Percentiles rank a stretch among this genome's conserved stretches.
phyloP scores from a whole-genome alignment of 1,140 invertebrate genomes.

The Drosophila subpulchrella region DNA sequence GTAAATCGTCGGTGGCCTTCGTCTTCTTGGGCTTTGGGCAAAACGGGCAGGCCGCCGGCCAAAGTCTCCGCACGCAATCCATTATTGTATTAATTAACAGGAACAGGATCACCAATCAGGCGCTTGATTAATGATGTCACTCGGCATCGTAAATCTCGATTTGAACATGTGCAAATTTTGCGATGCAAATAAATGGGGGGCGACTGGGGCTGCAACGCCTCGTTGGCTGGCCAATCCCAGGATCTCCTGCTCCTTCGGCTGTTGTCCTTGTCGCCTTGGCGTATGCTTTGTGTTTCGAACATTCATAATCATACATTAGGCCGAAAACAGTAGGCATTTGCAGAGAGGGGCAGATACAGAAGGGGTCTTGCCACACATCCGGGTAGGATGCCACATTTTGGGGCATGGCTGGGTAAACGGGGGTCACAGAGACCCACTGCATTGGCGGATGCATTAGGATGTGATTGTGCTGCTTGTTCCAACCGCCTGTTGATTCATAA shows the following conservation, averaged over 20 bases:
- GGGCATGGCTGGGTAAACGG: background rate
- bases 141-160: slow-evolving; percentile 84
- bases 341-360: background rate
- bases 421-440: slow-evolving; percentile 2
- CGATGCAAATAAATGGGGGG: slow-evolving; percentile 75
- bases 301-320: slow-evolving; percentile 78
- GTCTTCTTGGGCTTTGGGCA: slow-evolving; percentile 39
- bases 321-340: slow-evolving; percentile 15
- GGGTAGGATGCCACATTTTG: slow-evolving; percentile 9
- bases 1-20: slow-evolving; percentile 48
- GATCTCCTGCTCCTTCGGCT: slow-evolving; percentile 1
- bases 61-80: slow-evolving; percentile 70
- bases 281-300: slow-evolving; percentile 56
- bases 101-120: slow-evolving; percentile 85
- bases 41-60: slow-evolving; percentile 6
- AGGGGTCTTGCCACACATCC: slow-evolving; percentile 19
- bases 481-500: slow-evolving; percentile 56
- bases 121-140: slow-evolving; percentile 85
- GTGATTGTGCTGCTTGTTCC: slow-evolving; percentile 59
- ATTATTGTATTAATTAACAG: slow-evolving; percentile 85
- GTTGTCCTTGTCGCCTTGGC: slow-evolving; percentile 45
- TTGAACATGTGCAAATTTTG: slow-evolving; percentile 84
- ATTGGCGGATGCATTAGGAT: slow-evolving; percentile 59
- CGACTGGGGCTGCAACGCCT: slow-evolving; percentile 48
- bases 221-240: slow-evolving; percentile 69